Percentiles rank a stretch among this genome's conserved stretches.
These are phyloP conservation scores for Meloe dianella DNA, from an alignment of 2,888 invertebrate genomes.

Conservation along the genomic window DNA sequence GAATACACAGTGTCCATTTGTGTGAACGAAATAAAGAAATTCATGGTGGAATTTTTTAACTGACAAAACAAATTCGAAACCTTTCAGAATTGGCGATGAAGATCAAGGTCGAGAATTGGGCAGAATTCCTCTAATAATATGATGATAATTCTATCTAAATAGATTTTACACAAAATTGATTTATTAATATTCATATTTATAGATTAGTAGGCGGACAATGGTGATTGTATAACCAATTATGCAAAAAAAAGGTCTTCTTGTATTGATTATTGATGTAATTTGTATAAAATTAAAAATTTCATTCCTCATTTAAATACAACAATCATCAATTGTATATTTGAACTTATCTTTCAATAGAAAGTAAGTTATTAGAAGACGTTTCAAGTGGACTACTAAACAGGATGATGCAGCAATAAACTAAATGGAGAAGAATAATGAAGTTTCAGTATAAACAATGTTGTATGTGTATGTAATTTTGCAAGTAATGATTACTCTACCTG, in stretches of 20 bases:
- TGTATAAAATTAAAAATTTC: not conserved
- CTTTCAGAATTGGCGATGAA: not conserved
- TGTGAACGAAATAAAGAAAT: too few relatives aligned
- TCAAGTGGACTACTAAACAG: not conserved
- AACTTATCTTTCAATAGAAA: not conserved
- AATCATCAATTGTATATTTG: not conserved
- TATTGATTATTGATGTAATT: not conserved
- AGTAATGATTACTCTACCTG: too few relatives aligned
- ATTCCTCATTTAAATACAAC: too few relatives aligned
- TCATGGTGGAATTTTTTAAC: too few relatives aligned
- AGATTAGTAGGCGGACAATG: not conserved
- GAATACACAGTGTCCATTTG: too few relatives aligned
- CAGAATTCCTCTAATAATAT: too few relatives aligned
- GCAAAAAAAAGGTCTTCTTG: not conserved
- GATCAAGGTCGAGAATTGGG: not conserved
- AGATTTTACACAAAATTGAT: too few relatives aligned
- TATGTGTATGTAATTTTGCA: too few relatives aligned
- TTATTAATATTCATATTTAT: not conserved
- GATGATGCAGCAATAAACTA: not conserved
- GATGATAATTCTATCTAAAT: too few relatives aligned
- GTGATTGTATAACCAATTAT: not conserved
- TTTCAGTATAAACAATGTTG: too few relatives aligned
- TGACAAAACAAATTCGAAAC: too few relatives aligned
- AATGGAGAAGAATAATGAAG: not conserved
- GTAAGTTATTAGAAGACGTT: not conserved